Evolutionary conservation across 2,888 invertebrate genomes (phyloP), one percentile per base, ranked within the genome.

Genomic region (Amiota minor): DNA sequence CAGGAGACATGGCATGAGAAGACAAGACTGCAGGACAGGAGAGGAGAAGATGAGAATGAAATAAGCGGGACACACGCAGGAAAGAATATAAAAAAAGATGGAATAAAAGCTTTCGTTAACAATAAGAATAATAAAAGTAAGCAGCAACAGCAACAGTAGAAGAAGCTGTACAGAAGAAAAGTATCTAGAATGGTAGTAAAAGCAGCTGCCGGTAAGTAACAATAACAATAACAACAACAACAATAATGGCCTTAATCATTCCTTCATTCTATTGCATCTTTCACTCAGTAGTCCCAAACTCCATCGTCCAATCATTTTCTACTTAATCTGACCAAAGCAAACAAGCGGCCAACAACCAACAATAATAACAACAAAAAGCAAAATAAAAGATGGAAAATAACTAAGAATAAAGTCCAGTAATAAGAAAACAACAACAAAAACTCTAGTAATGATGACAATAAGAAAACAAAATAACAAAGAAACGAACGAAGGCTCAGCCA

Each of bases 1-100:
- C 18, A 76, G 74, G 69, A 53, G 74, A 56, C 50, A 35, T 23
- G 72, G 68, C 50, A 70, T 1, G 35, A 35, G 0, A 35, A 23
- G 23, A 3, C 20, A 55, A 18, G 12, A 10, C 20, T 20, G 18
- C 9, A 20, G 59, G 4, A 59, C 59, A 59, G 20, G 9, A 59
- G 35, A 35, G 35, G 35, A 35, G 35, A 6, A 35, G 35, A 35
- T 35, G 35, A 35, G 35, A 2, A 35, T 23, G 23, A 35, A 35
- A 35, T 4, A 35, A 35, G 35, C 35, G 2, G 35, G 35, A 35
- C 6, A 35, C 6, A 35, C 35, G 6, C 35, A 35, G 35, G 35
- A 35, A 35, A 35, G 35, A 8, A 35, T 6, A 4, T 35, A 23
- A 1, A 6, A 35, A 35, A 35, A 35, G 35, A 35, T 4, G 35